Base-by-base conservation (phyloP, 2,797 vertebrate species). In the Lateolabrax maculatus region DNA sequence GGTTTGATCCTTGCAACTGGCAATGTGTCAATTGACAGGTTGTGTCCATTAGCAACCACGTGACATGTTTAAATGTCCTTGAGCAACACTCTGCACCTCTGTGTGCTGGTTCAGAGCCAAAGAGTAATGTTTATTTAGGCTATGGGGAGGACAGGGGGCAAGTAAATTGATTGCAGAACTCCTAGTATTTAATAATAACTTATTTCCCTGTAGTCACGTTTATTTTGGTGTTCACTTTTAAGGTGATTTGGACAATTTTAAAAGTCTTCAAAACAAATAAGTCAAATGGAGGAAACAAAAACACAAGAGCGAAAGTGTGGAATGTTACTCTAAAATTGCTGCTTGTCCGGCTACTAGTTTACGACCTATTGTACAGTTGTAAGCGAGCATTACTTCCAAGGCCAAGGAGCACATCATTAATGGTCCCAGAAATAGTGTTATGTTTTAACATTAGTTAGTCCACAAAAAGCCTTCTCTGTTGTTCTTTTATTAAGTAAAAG, bases 1-100 rank as follows among this genome's bases (percentile, higher is more conserved):
- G 51, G 75, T 90, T 89, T 88, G 83, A 87, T 88, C 74, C 75
- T 48, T 13, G 18, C 78, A 46, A 74, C 63, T 53, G 77, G 75
- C 66, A 36, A 77, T 69, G 69, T 89, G 85, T 90, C 85, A 85
- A 75, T 90, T 88, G 90, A 80, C 85, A 83, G 81, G 77, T 79
- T 86, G 61, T 86, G 86, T 80, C 74, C 79, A 87, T 93, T 91
- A 90, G 84, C 80, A 80, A 69, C 48, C 37, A 36, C 16, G 49
- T 74, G 83, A 89, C 84, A 86, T 71, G 80, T 81, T 82, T 64
- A 81, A 91, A 83, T 70, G 72, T 80, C 90, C 85, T 86, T 80
- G 77, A 77, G 58, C 77, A 58, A 25, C 71, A 34, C 27, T 49
- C 10, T 65, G 72, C 63, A 81, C 74, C 63, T 41, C 21, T n/a